These are phyloP conservation scores for Diachasmimorpha longicaudata DNA, from an alignment of 1,140 invertebrate genomes.

Conservation along the genomic window DNA sequence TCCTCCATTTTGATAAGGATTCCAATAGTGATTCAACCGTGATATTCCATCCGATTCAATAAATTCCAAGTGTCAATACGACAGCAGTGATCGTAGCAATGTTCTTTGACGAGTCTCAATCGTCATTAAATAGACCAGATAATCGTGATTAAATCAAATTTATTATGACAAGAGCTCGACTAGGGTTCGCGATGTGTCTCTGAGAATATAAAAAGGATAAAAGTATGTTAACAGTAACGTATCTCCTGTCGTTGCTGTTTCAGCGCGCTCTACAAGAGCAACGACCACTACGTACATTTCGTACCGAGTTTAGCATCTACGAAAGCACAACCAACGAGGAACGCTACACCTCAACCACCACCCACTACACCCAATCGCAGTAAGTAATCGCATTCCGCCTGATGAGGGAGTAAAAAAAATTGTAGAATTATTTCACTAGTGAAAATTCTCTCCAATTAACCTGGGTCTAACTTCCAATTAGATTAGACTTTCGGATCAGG, in stretches of 20 bases:
- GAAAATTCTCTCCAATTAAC: not conserved
- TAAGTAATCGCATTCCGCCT: constrained; percentile 52
- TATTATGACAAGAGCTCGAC: not conserved
- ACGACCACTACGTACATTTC: constrained; percentile 74
- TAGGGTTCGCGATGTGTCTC: not conserved
- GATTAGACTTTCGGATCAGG: too few relatives aligned
- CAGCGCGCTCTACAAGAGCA: constrained; percentile 73
- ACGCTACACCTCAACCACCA: constrained; percentile 67
- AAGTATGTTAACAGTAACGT: constrained; percentile 47
- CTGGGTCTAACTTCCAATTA: too few relatives aligned
- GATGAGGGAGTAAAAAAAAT: not conserved
- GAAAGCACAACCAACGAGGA: constrained; percentile 71
- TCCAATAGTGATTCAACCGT: not conserved
- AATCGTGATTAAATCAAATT: not conserved
- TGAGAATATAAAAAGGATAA: not conserved
- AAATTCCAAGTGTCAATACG: not conserved
- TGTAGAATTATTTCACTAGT: not conserved
- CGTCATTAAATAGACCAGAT: not conserved
- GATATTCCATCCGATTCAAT: not conserved
- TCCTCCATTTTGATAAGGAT: not conserved
- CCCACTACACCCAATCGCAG: constrained; percentile 65
- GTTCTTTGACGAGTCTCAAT: too few relatives aligned
- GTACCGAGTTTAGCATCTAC: constrained; percentile 79
- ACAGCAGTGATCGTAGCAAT: not conserved
- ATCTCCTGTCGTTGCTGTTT: constrained; percentile 50